phyloP scores from a whole-genome alignment of 2,797 vertebrate genomes.

The Anabas testudineus region DNA sequence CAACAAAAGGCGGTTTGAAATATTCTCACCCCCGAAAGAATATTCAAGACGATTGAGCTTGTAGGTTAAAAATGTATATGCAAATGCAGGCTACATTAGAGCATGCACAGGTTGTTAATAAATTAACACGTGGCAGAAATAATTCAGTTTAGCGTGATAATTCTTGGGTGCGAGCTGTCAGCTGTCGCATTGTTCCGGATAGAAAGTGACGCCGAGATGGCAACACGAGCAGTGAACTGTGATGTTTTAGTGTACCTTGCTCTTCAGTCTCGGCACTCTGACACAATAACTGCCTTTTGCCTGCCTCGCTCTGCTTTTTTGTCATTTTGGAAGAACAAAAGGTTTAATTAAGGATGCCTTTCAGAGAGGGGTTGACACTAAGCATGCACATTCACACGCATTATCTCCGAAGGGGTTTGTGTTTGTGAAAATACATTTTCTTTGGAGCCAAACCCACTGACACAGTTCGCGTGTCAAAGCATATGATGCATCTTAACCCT shows the following conservation, averaged over 20 bases:
- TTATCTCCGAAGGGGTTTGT: conserved; percentile 52
- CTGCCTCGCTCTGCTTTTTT: conserved; percentile 60
- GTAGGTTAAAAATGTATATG: conserved; percentile 90
- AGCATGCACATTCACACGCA: conserved; percentile 45
- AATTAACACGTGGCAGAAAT: conserved; percentile 95
- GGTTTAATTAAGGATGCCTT: conserved; percentile 82
- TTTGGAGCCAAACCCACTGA: conserved; percentile 41
- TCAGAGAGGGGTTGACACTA: conserved; percentile 65
- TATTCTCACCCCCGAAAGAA: conserved; percentile 70
- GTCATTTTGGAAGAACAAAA: conserved; percentile 79
- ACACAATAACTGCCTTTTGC: conserved; percentile 82
- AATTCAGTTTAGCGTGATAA: conserved; percentile 95
- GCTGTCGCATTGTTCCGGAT: conserved; percentile 90
- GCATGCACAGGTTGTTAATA: conserved; percentile 91
- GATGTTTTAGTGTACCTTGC: conserved; percentile 84
- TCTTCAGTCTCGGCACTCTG: conserved; percentile 73
- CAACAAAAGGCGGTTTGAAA: conserved; percentile 77
- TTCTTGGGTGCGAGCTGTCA: conserved; percentile 92
- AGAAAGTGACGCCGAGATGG: conserved; percentile 86
- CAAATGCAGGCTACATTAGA: conserved; percentile 88
- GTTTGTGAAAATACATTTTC: conserved; percentile 41
- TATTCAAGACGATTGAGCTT: conserved; percentile 81
- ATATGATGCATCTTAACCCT: conserved; percentile 22
- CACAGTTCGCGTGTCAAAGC: conserved; percentile 31
- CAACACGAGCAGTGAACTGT: conserved; percentile 87